A percentile compares a stretch with the other conserved stretches of the same genome.
These are phyloP conservation scores for Crotalus horridus DNA, from an alignment of 2,113 vertebrate species.

Conservation along the genomic window DNA sequence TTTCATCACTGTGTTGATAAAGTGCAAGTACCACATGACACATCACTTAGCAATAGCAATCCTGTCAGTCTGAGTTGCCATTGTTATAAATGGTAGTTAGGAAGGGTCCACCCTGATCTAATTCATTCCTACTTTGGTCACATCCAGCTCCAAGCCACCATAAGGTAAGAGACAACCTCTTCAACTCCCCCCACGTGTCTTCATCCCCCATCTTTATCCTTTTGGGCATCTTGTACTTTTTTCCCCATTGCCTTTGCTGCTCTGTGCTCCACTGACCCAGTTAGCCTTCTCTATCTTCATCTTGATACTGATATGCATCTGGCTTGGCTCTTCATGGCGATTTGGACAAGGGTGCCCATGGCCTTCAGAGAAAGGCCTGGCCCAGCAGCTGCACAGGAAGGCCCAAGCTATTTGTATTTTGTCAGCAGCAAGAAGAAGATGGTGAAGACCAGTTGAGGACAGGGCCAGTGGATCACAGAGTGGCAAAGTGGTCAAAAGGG, in stretches of 20 bases:
- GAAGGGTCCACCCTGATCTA: not conserved
- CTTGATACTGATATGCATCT: not conserved
- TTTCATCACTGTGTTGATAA: not conserved
- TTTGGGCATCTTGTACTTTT: not conserved
- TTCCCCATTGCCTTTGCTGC: not conserved
- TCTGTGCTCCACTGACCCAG: not conserved
- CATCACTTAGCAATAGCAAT: not conserved
- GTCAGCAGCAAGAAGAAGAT: not conserved
- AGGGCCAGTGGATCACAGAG: not conserved
- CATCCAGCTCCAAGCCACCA: not conserved
- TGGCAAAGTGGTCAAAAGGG: not conserved
- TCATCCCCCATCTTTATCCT: not conserved
- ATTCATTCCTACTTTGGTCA: not conserved
- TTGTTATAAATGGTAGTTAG: not conserved
- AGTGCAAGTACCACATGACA: not conserved
- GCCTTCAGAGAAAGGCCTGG: not conserved
- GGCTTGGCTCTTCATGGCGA: not conserved
- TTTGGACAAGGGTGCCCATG: not conserved
- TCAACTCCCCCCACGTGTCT: not conserved
- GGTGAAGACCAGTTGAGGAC: not conserved
- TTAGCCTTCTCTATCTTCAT: not conserved
- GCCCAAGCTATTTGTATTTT: not conserved
- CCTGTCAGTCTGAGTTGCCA: not conserved
- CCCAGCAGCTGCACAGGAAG: not conserved
- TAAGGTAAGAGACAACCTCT: not conserved